Conservation (phyloP, 35 echinoderm and acorn worm species). For the Ptychodera flava region DNA sequence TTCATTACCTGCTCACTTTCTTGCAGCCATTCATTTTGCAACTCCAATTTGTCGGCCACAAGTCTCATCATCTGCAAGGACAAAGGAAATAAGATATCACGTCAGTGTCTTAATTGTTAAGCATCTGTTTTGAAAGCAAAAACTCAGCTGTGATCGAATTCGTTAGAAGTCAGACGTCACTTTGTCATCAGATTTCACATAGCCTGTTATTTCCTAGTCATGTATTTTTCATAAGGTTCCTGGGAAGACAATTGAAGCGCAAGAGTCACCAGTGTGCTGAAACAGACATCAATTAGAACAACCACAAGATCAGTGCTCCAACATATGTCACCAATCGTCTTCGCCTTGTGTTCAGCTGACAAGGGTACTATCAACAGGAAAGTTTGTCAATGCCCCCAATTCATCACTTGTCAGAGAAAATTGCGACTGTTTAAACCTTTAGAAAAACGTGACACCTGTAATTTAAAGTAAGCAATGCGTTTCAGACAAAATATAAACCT, state of each 20-base stretch:
- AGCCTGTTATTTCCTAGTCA: background rate
- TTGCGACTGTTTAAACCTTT: no score
- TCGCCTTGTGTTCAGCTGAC: background rate
- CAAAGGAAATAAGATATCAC: background rate
- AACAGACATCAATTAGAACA: background rate
- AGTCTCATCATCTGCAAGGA: slow-evolving; percentile 9
- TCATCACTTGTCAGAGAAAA: no score
- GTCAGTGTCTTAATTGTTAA: background rate
- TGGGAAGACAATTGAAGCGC: background rate
- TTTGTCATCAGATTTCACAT: background rate
- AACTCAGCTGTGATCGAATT: background rate
- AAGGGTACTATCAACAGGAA: background rate
- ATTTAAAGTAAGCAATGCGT: no score
- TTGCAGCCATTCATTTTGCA: slow-evolving; percentile 13
- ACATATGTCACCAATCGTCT: background rate
- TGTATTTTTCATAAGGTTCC: background rate
- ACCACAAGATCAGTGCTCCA: background rate
- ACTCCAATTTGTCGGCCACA: slow-evolving; percentile 11
- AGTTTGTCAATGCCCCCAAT: background rate
- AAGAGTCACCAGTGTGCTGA: background rate
- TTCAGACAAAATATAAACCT: no score
- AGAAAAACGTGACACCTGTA: no score
- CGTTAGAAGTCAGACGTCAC: background rate
- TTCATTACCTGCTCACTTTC: slow-evolving; percentile 15
- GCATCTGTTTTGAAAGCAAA: background rate